Evolutionary conservation across 2,888 invertebrate species (phyloP), one percentile per base, ranked within the genome.

Genomic region (Agonopterix subpropinquella): DNA sequence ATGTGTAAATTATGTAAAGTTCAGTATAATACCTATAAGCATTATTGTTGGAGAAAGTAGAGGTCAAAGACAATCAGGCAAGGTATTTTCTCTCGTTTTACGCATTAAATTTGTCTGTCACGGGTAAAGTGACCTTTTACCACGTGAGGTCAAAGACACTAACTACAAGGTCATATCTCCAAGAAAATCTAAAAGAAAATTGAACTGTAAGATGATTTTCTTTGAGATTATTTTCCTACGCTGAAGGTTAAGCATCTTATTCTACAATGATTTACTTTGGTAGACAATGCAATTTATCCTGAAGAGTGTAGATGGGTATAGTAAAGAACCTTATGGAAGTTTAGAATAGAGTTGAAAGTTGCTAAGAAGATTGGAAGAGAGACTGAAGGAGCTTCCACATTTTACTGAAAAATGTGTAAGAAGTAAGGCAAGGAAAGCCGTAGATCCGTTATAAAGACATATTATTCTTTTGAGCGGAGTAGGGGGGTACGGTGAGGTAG

Each of bases 211-310:
- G 15, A 8, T 18, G 8, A 39, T 37, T 4, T 4, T n/a, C 4
- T n/a, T 15, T 15, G 15, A 15, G 45, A 45, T 39, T 10, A 45
- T 13, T 39, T 41, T 73, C 49, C 53, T 61, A 49, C 59, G 56
- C 49, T 49, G 44, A 52, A 52, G 47, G 50, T 64, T 56, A 59
- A 57, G 64, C 58, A 63, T 74, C 77, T 78, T 82, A 79, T 76
- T 76, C 67, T 62, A 63, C 67, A 73, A 77, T 78, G 80, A 82
- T 82, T 81, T 80, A 82, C 79, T 74, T 67, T 67, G 64, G 73
- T 71, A 85, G 86, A 84, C 85, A 85, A 84, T 85, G 85, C 86
- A 84, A 85, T 87, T 77, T 84, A 80, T 84, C 77, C 74, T 76
- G 56, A 61, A 69, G 66, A 62, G 28, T 28, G 28, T 5, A 28